phyloP scores from a whole-genome alignment of 2,797 vertebrate genomes.

The Hoplostethus mediterraneus region DNA sequence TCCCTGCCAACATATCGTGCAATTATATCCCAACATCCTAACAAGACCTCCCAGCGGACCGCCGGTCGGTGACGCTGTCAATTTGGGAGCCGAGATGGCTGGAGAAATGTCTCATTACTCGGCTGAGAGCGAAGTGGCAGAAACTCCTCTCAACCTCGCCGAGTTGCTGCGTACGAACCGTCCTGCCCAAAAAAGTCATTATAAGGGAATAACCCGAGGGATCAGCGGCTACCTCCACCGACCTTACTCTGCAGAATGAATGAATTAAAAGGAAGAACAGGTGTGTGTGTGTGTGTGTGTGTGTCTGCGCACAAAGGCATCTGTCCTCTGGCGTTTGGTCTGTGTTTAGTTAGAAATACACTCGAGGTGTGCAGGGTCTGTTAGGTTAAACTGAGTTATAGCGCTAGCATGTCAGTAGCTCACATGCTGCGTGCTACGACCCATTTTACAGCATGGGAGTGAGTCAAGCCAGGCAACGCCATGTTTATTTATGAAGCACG shows the following conservation, averaged over 20 bases:
- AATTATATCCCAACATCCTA: conserved; percentile 79
- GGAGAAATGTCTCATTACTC: conserved; percentile 78
- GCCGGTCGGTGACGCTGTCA: conserved; percentile 74
- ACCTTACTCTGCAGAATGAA: conserved; percentile 49
- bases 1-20: conserved; percentile 58
- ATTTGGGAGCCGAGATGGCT: conserved; percentile 58
- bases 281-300: conserved; percentile 1
- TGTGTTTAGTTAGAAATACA: no score
- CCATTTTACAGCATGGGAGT: conserved; percentile 24
- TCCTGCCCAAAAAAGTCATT: conserved; percentile 65
- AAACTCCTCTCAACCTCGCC: conserved; percentile 37
- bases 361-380: not conserved
- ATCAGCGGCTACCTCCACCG: conserved; percentile 54
- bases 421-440: conserved; percentile 6
- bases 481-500: not conserved
- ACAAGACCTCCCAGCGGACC: conserved; percentile 75
- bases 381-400: not conserved
- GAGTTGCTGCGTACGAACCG: conserved; percentile 50
- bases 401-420: not conserved
- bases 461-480: not conserved
- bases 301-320: conserved; percentile 12
- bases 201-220: conserved; percentile 57
- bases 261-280: conserved; percentile 58
- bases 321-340: not conserved
- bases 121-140: conserved; percentile 51